Base-by-base conservation (phyloP, 2,113 vertebrate species). In the Amazona vittata region DNA sequence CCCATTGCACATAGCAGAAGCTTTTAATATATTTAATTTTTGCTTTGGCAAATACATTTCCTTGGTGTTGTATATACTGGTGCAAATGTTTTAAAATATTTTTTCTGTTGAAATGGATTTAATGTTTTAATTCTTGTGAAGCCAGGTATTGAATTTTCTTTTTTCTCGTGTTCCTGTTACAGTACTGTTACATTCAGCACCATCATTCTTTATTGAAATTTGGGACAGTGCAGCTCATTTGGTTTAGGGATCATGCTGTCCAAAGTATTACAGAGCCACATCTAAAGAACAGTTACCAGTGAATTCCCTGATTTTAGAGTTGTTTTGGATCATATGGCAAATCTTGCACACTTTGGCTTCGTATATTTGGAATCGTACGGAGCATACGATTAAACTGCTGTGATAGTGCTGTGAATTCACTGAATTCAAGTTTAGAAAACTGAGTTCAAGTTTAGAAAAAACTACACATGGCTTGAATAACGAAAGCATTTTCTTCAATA, bases 181-280 rank as follows among this genome's bases (percentile, higher is more conserved):
- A 83, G 16, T 59, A 11, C 53, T 73, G 17, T 83, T 77, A 24
- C 0, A 1, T 53, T 95, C 53, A 63, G 46, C 37, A 10, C 33
- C 83, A n/a, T 67, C 86, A 18, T 80, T 83, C 75, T 59, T 67
- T 53, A 70, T 26, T 89, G 60, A 78, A 83, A 91, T 77, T 80
- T 83, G 64, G 76, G 86, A 22, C 31, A 52, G 83, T 11, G 4
- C 25, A 78, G 17, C 76, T 94, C 60, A 26, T 68, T 83, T 86
- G 49, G 11, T 94, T 88, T 86, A 50, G 55, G 33, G 22, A 49
- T 93, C 86, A 46, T 63, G 86, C 86, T 94, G 89, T 90, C 93
- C 90, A 81, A 83, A 90, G n/a, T 95, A 88, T 86, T 83, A 49
- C 73, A 67, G 53, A 88, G 46, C 83, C 79, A 86, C 79, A 89